A percentile compares a stretch with the other conserved stretches of the same genome.
These are phyloP conservation scores for Chiridota heheva DNA, from an alignment of 35 echinoderm and acorn worm species.

Conservation along the genomic window DNA sequence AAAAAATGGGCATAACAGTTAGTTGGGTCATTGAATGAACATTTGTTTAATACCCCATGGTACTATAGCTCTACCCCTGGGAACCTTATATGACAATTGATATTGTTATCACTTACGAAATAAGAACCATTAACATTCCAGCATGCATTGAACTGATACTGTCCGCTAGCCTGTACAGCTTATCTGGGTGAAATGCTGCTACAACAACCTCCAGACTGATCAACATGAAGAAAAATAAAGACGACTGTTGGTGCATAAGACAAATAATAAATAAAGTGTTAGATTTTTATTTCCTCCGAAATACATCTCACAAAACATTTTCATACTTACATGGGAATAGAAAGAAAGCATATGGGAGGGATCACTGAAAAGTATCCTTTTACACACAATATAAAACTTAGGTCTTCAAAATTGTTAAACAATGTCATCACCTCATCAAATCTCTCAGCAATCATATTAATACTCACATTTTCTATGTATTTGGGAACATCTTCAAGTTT, in stretches of 20 bases:
- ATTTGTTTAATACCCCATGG: not conserved
- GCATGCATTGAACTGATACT: constrained; percentile 69
- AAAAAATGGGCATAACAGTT: not conserved
- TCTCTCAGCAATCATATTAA: not conserved
- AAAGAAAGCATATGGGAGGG: not conserved
- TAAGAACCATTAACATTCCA: constrained; percentile 71
- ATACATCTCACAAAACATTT: not conserved
- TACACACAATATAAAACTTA: not conserved
- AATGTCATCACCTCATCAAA: not conserved
- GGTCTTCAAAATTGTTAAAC: not conserved
- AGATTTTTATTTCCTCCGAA: not conserved
- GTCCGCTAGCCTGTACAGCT: constrained; percentile 53
- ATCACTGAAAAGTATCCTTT: not conserved
- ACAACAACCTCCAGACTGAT: constrained; percentile 52
- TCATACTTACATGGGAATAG: not conserved
- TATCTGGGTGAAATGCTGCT: constrained; percentile 18
- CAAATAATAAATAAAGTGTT: not conserved
- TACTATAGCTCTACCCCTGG: not conserved
- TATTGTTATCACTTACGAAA: constrained; percentile 40
- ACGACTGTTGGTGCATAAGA: constrained; percentile 45
- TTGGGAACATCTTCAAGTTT: constrained; percentile 76
- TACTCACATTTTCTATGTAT: constrained; percentile 78
- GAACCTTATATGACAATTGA: not conserved
- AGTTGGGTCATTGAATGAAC: not conserved
- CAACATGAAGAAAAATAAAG: constrained; percentile 62